phyloP scores from a whole-genome alignment of 1,140 invertebrate genomes.

The Choristoneura fumiferana region DNA sequence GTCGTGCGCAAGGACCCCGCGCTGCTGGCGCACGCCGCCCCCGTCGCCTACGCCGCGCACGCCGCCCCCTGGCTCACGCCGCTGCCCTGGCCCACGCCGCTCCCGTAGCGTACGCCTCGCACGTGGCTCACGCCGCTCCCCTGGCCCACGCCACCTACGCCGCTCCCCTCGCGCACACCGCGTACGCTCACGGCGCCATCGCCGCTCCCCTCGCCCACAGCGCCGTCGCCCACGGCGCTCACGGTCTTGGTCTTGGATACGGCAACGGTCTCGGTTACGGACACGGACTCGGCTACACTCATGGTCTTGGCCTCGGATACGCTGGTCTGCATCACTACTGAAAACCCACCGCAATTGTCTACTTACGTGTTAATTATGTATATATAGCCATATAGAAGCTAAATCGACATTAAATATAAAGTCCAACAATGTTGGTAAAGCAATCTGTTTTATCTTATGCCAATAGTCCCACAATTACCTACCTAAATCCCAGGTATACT shows the following conservation, averaged over 20 bases:
- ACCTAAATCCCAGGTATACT: no score
- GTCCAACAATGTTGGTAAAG: slow-evolving; percentile 5
- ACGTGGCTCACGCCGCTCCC: slow-evolving; percentile 21
- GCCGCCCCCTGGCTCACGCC: slow-evolving; percentile 30
- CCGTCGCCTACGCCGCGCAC: slow-evolving; percentile 32
- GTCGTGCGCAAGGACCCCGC: slow-evolving; percentile 59
- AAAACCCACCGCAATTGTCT: background rate
- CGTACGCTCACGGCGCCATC: slow-evolving; percentile 23
- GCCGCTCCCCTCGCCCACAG: slow-evolving; percentile 37
- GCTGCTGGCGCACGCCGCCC: slow-evolving; percentile 29
- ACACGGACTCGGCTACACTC: background rate
- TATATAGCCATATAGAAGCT: background rate
- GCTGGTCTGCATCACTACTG: background rate
- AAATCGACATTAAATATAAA: background rate
- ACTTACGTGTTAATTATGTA: background rate
- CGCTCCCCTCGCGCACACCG: slow-evolving; percentile 25
- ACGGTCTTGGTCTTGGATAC: slow-evolving; percentile 30
- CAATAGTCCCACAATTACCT: no score
- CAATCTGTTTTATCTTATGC: background rate
- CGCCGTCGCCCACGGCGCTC: slow-evolving; percentile 35
- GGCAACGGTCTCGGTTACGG: slow-evolving; percentile 24
- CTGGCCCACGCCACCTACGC: slow-evolving; percentile 24
- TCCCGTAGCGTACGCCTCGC: slow-evolving; percentile 29
- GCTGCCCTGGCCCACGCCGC: slow-evolving; percentile 25
- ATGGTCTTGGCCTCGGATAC: background rate